These are phyloP conservation scores for Cygnus olor DNA, from an alignment of 2,797 vertebrate genomes.

Conservation along the genomic window DNA sequence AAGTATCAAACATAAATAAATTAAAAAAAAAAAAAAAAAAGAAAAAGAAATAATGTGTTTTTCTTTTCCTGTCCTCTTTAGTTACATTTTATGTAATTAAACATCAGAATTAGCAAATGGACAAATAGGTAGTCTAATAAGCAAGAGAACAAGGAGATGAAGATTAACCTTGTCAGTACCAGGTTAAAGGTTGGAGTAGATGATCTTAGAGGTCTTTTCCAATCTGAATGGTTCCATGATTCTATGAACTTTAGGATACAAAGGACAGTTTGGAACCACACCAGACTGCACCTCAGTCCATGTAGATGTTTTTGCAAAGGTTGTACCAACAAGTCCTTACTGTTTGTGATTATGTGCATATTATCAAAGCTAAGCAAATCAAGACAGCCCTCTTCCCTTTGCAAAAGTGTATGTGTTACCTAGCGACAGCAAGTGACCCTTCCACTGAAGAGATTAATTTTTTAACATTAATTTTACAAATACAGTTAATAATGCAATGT, in stretches of 20 bases:
- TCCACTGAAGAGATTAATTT: neutral
- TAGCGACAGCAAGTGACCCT: neutral
- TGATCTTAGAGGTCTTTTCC: too few species aligned
- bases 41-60: neutral
- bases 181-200: too few species aligned
- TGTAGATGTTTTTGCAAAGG: neutral
- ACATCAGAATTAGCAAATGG: neutral
- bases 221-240: too few species aligned
- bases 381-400: accelerated
- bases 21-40: too few species aligned
- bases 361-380: neutral
- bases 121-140: neutral
- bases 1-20: neutral
- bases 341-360: neutral
- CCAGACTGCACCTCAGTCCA: neutral
- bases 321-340: neutral
- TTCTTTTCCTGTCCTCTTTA: neutral
- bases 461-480: neutral
- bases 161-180: neutral
- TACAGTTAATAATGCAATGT: neutral
- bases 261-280: neutral
- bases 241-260: neutral
- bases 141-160: neutral
- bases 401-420: neutral
- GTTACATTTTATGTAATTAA: neutral